phyloP scores from a whole-genome alignment of 2,888 invertebrate genomes.

The Microplitis manilae region DNA sequence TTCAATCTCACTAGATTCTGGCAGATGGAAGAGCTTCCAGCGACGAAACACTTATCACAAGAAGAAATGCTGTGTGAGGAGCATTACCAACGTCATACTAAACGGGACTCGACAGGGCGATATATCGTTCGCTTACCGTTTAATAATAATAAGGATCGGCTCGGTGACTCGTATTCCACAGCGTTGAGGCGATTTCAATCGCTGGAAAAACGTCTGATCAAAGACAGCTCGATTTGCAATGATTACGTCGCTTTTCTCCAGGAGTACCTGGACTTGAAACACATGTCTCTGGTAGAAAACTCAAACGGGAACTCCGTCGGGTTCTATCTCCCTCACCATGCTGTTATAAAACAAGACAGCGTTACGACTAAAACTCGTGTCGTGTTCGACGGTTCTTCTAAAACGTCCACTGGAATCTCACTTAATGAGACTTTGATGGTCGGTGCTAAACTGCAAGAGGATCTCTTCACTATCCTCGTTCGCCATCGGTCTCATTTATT shows the following conservation, averaged over 20 bases:
- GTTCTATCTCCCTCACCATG: constrained; percentile 50
- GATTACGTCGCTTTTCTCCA: constrained; percentile 36
- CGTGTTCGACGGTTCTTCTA: constrained; percentile 51
- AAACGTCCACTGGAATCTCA: constrained; percentile 44
- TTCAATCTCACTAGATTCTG: no score
- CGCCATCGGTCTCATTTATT: constrained; percentile 29
- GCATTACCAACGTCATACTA: no score
- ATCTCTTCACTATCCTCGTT: constrained; percentile 51
- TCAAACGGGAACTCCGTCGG: not conserved
- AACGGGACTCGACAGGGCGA: no score
- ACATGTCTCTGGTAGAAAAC: constrained; percentile 34
- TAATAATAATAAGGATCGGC: not conserved
- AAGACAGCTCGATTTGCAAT: constrained; percentile 15
- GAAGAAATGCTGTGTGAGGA: no score
- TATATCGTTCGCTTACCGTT: constrained; percentile 34
- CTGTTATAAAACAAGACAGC: constrained; percentile 47
- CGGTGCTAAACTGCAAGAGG: constrained; percentile 55
- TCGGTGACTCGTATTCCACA: constrained; percentile 42
- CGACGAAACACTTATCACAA: no score
- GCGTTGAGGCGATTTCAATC: constrained; percentile 42
- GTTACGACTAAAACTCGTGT: constrained; percentile 50
- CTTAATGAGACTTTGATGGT: constrained; percentile 54
- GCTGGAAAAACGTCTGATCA: constrained; percentile 33
- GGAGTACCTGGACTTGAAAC: constrained; percentile 39
- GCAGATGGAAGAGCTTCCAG: no score